Evolutionary conservation across 2,113 vertebrate genomes (phyloP), one percentile per base, ranked within the genome.

Genomic region (Dasyurus viverrinus): DNA sequence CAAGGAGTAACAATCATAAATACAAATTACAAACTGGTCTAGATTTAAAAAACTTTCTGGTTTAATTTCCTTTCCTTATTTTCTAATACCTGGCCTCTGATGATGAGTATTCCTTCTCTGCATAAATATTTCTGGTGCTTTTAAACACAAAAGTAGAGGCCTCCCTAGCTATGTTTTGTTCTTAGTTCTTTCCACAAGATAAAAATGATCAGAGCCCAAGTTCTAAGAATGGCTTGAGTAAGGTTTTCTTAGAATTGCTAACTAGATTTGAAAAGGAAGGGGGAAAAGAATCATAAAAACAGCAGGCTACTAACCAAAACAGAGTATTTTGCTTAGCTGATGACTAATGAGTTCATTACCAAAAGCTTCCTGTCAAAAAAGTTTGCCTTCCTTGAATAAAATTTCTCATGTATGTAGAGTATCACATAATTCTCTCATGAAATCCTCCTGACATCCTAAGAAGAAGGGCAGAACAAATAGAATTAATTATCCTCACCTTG

Each of bases 81-180:
- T 76, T 5, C 36, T 76, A 76, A 14, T 19, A 76, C 16, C 68
- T 76, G 68, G 68, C n/a, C 36, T 84, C 36, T 8, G 14, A 8
- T 9, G 1, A 57, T 48, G 36, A 24, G 9, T 10, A 46, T 25
- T 30, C 89, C 30, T 89, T 55, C 42, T 54, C 19, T 0, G 0
- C 26, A 27, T 48, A 22, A 16, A 46, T 26, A 19, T 90, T n/a
- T 54, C 0, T 36, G 92, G 26, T 68, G 9, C 48, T 8, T 50
- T 57, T 50, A n/a, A n/a, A 57, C 89, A 46, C 42, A 42, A n/a
- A 89, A 19, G 0, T 3, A 2, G 23, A 24, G 68, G 50, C 48
- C 46, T 94, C 94, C 46, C 1, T 0, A 16, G 54, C 1, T 54
- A 55, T 54, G 19, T n/a, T 42, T 16, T 89, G 46, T 76, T 90